Evolutionary conservation across 2,797 vertebrate species (phyloP).

Genomic region (Tangara arthus): DNA sequence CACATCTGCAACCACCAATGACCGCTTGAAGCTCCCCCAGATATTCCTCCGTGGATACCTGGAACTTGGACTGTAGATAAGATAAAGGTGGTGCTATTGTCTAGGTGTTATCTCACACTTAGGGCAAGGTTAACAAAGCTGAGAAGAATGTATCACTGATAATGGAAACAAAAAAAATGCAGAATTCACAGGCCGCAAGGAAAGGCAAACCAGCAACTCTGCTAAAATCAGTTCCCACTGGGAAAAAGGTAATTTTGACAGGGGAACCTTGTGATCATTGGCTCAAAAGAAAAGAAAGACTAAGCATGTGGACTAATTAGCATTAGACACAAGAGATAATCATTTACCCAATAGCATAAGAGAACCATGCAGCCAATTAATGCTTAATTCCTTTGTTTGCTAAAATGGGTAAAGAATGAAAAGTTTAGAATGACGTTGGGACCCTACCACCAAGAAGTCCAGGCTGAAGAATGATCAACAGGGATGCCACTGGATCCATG

Average conservation of each 20-base stretch:
- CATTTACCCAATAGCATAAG: background rate
- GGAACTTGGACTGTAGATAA: background rate
- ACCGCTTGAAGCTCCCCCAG: accelerated
- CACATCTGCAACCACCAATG: accelerated
- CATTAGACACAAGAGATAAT: background rate
- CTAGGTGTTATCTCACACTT: background rate
- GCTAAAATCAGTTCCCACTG: background rate
- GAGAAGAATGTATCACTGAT: background rate
- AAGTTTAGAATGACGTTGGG: background rate
- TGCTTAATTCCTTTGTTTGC: background rate
- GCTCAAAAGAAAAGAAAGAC: background rate
- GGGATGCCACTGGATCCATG: background rate
- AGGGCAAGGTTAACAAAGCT: background rate
- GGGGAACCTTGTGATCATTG: accelerated
- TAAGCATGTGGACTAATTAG: background rate
- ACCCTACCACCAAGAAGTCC: background rate
- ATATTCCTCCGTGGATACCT: background rate
- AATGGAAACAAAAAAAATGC: background rate
- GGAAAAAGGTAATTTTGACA: background rate
- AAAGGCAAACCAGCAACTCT: background rate
- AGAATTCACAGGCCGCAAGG: background rate
- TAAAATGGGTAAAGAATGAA: background rate
- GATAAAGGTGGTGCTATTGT: background rate
- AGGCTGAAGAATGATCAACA: background rate
- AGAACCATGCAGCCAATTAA: background rate